Conservation (phyloP, 53 echinoderm and acorn worm genomes). For the Henricia sp. region DNA sequence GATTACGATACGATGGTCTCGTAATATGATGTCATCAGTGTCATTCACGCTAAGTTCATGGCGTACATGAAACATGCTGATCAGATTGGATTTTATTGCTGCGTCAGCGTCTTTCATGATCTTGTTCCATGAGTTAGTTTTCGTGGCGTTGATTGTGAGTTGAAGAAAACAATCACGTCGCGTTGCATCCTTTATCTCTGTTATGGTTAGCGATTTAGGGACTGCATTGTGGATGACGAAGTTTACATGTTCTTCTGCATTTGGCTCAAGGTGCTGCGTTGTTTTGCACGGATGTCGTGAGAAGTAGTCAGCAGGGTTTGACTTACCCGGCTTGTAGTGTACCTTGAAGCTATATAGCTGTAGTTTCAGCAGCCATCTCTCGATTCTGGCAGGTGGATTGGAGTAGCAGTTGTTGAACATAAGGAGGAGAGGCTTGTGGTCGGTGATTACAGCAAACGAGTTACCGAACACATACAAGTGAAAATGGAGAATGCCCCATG, state of each 20-base stretch:
- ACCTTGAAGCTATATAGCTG: conserved; percentile 65
- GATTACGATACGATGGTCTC: conserved; percentile 76
- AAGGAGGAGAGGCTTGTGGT: too few relatives aligned
- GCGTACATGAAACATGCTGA: conserved; percentile 53
- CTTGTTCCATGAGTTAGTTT: conserved; percentile 66
- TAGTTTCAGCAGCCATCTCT: conserved; percentile 67
- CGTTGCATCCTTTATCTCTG: conserved; percentile 47
- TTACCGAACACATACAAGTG: conserved; percentile 67
- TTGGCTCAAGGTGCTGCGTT: background rate
- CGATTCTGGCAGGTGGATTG: conserved; percentile 63
- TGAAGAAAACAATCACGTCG: conserved; percentile 48
- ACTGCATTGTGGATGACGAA: too few relatives aligned
- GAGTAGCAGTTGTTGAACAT: too few relatives aligned
- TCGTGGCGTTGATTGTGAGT: too few relatives aligned
- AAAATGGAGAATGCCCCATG: conserved; percentile 55
- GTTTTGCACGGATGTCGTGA: background rate
- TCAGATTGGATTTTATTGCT: background rate
- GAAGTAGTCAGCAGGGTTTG: too few relatives aligned
- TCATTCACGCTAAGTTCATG: conserved; percentile 58
- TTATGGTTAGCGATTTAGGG: conserved; percentile 17
- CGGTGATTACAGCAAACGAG: conserved; percentile 34
- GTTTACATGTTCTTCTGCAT: too few relatives aligned
- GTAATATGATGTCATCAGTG: conserved; percentile 49
- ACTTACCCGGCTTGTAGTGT: conserved; percentile 40
- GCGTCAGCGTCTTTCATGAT: conserved; percentile 2